These are phyloP conservation scores for Alexandromys oeconomus DNA, from an alignment of 2,797 vertebrate species.

Conservation along the genomic window DNA sequence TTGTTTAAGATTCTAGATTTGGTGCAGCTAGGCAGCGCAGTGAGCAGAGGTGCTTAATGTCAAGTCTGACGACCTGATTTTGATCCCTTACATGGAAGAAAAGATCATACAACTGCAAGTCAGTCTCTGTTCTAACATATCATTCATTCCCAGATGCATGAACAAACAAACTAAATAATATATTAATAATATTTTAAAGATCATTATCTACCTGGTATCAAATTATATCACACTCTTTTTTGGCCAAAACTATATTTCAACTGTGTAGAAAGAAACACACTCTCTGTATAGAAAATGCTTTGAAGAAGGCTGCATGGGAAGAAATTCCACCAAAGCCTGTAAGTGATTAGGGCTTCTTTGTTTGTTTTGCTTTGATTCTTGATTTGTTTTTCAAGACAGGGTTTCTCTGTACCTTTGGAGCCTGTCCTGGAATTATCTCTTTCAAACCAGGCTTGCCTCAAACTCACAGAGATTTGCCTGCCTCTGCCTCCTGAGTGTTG, in stretches of 20 bases:
- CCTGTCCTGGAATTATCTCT: no score
- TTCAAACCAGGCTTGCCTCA: no score
- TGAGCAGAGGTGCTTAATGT: rapidly evolving
- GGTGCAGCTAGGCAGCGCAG: not conserved
- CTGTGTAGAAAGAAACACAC: not conserved
- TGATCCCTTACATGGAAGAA: not conserved
- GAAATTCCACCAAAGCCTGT: not conserved
- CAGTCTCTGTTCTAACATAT: not conserved
- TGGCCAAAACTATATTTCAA: not conserved
- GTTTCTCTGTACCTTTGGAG: no score
- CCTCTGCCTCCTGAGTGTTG: no score
- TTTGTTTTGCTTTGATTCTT: no score
- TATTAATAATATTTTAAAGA: not conserved
- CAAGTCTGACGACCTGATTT: not conserved
- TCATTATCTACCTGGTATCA: not conserved
- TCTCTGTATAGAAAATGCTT: not conserved
- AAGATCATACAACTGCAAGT: no score
- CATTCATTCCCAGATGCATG: not conserved
- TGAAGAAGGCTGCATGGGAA: not conserved
- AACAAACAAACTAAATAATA: not conserved
- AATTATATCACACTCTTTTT: not conserved
- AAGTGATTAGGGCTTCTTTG: not conserved
- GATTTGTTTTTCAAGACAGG: no score
- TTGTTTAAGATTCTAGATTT: not conserved
- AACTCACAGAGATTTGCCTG: no score